Percentiles rank a stretch among this genome's conserved stretches.
Evolutionary conservation across 2,113 vertebrate genomes (phyloP).

Genomic region (Oryzias celebensis): DNA sequence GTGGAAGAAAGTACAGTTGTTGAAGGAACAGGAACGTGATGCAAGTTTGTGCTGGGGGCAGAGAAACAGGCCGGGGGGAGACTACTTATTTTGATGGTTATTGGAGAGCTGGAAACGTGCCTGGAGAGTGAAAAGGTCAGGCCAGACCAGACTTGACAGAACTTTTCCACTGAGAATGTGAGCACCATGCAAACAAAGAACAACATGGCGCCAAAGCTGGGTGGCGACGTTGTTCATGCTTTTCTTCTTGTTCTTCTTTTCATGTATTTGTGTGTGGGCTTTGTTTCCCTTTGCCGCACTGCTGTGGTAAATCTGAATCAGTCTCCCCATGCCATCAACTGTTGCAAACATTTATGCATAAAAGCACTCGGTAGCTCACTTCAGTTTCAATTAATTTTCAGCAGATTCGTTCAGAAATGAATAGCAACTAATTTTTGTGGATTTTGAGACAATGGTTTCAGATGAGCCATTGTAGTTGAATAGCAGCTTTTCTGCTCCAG

Average conservation of each 20-base stretch:
- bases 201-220: slow-evolving; percentile 25
- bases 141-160: slow-evolving; percentile 56
- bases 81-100: slow-evolving; percentile 55
- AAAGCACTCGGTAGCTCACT: slow-evolving; percentile 32
- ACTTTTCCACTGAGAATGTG: slow-evolving; percentile 59
- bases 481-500: slow-evolving; percentile 37
- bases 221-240: slow-evolving; percentile 47
- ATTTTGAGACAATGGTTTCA: slow-evolving; percentile 50
- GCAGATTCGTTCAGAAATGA: slow-evolving; percentile 48
- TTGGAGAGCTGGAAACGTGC: slow-evolving; percentile 59
- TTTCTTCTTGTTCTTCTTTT: slow-evolving; percentile 11
- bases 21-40: slow-evolving; percentile 26
- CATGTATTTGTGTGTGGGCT: background rate
- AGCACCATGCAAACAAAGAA: slow-evolving; percentile 62
- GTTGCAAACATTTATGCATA: slow-evolving; percentile 8
- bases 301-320: too few species aligned
- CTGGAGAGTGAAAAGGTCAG: slow-evolving; percentile 69
- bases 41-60: slow-evolving; percentile 21
- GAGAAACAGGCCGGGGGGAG: slow-evolving; percentile 17
- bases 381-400: slow-evolving; percentile 18
- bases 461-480: slow-evolving; percentile 39
- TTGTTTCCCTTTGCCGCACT: slow-evolving; percentile 13
- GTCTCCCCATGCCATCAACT: slow-evolving; percentile 1
- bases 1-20: slow-evolving; percentile 4
- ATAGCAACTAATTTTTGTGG: slow-evolving; percentile 63